Conservation (phyloP, 2,797 vertebrate species). For the Pangasius krempfi region DNA sequence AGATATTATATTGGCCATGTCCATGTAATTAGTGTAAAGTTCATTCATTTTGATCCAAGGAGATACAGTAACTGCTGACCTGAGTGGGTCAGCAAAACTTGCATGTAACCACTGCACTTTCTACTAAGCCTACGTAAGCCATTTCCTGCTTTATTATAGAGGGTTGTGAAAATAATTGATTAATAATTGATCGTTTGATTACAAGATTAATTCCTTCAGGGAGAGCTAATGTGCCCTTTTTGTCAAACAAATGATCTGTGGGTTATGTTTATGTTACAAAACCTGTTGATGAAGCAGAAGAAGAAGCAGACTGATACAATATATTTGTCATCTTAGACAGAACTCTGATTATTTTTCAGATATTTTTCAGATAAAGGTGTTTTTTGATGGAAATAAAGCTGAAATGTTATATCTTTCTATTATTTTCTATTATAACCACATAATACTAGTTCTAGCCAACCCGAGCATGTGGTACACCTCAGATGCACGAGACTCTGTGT, state of each 20-base stretch:
- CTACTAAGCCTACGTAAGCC: neutral
- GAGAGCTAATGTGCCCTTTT: neutral
- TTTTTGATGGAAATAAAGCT: neutral
- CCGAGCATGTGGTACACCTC: neutral
- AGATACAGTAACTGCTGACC: neutral
- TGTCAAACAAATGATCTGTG: neutral
- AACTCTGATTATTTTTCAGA: neutral
- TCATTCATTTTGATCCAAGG: neutral
- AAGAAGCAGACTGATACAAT: neutral
- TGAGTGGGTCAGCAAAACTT: neutral
- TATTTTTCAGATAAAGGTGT: neutral
- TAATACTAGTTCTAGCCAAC: neutral
- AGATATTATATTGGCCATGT: neutral
- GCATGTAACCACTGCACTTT: neutral
- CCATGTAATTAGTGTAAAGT: neutral
- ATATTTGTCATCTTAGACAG: neutral
- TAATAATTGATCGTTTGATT: neutral
- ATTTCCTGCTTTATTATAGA: neutral
- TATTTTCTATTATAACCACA: neutral
- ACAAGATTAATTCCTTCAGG: neutral
- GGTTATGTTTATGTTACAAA: neutral
- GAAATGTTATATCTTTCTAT: neutral
- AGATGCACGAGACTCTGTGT: neutral
- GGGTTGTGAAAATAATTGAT: neutral
- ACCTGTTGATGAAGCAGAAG: neutral